Base-by-base conservation (phyloP, 2,797 vertebrate species). In the Tragelaphus oryx region DNA sequence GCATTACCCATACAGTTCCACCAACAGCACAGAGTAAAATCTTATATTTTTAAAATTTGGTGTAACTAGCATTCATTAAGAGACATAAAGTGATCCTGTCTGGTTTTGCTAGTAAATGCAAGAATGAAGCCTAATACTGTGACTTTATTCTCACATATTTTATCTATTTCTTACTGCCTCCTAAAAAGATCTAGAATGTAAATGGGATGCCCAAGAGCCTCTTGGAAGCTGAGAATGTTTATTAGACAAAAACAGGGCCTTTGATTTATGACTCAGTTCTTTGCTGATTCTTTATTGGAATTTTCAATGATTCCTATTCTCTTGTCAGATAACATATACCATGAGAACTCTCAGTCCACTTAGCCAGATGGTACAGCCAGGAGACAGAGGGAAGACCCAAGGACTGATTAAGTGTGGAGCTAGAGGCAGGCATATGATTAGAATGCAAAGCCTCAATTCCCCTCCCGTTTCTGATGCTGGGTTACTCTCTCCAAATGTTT, bases 401-500 rank as follows among this genome's bases (percentile, higher is more conserved):
- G 82, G 28, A 95, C 68, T 71, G 86, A 87, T 87, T 59, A 68
- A 96, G 37, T 33, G 8, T 18, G 41, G 83, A 85, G 92, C 79
- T 94, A 30, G 81, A 86, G 88, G 48, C 60, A 62, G 82, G 62
- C 90, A 33, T 33, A 12, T 20, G 88, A 94, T 90, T 85, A 80
- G 92, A 83, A 96, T 94, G 82, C 91, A 80, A 60, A 95, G 33
- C 60, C 54, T 87, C 24, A 41, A 2, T 82, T 86, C 44, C 59
- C 65, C n/a, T 46, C n/a, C 81, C 16, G 54, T 57, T 92, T 88
- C 80, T 93, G 85, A 83, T 50, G 24, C 80, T 71, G 79, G 59
- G 24, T 50, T 94, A 18, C 83, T 97, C 75, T 93, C 78, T 96
- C 95, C 95, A 95, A 97, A 87, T 96, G 89, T 96, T 92, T 76